Evolutionary conservation across 2,113 vertebrate genomes (phyloP).

Genomic region (Gadus macrocephalus): DNA sequence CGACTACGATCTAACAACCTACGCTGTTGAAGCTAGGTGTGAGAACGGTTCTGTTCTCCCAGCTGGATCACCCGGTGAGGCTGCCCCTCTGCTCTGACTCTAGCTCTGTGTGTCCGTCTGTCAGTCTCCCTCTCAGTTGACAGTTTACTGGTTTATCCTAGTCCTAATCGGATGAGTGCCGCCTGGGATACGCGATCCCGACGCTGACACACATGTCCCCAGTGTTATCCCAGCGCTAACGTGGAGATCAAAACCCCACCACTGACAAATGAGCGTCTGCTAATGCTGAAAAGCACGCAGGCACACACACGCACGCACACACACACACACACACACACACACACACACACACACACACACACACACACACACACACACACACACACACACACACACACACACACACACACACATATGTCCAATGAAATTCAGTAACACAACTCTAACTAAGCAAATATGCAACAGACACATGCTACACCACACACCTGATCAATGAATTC

Average conservation of each 20-base stretch:
- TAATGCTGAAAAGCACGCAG: not conserved
- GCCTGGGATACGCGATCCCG: slow-evolving; percentile 10
- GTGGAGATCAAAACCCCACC: not conserved
- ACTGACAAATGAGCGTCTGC: not conserved
- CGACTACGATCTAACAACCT: too few relatives aligned
- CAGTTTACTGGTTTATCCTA: not conserved
- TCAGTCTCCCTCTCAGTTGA: not conserved
- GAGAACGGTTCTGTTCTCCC: too few relatives aligned
- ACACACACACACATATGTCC: slow-evolving; percentile 5
- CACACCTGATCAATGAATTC: not conserved
- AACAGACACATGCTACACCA: not conserved
- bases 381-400: not conserved
- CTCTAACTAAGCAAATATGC: not conserved
- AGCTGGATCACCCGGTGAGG: too few relatives aligned
- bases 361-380: not conserved
- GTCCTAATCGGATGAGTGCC: not conserved
- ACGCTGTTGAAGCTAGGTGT: too few relatives aligned
- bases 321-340: not conserved
- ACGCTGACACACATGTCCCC: not conserved
- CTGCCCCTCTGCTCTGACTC: too few relatives aligned
- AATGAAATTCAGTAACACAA: too few relatives aligned
- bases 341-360: not conserved
- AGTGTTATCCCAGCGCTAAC: slow-evolving; percentile 21
- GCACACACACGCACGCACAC: not conserved
- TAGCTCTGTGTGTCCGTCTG: too few relatives aligned